These are phyloP conservation scores for Gallirallus australis DNA, from an alignment of 2,797 vertebrate genomes.

Conservation along the genomic window DNA sequence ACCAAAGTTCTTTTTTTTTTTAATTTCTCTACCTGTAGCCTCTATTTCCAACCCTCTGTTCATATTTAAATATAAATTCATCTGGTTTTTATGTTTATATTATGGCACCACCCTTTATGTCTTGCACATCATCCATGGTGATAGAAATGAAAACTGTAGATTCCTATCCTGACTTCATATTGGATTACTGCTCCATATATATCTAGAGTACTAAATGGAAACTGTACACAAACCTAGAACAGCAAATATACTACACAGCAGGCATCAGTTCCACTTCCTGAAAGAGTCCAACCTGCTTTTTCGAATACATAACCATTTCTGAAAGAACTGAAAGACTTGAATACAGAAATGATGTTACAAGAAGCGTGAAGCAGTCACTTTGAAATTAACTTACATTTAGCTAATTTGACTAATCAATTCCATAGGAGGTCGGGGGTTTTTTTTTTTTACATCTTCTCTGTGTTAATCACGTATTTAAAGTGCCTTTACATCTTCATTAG, in stretches of 20 bases:
- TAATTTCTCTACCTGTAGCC: accelerated
- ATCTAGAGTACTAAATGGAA: not conserved
- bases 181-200: not conserved
- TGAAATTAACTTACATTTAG: not conserved
- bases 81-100: not conserved
- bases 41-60: not conserved
- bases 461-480: not conserved
- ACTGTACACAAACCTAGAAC: not conserved
- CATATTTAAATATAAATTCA: not conserved
- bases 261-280: not conserved
- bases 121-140: not conserved
- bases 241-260: not conserved
- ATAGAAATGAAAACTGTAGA: not conserved
- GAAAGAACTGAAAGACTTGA: not conserved
- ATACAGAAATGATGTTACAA: not conserved
- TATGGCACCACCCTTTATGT: not conserved
- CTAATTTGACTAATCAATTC: not conserved
- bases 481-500: not conserved
- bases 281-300: not conserved
- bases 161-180: not conserved
- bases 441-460: not conserved
- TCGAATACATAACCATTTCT: not conserved
- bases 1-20: not conserved
- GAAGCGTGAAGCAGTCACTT: not conserved
- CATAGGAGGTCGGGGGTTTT: accelerated